Evolutionary conservation across 2,888 invertebrate species (phyloP), one percentile per base, ranked within the genome.

Genomic region (Vandiemenella viatica): DNA sequence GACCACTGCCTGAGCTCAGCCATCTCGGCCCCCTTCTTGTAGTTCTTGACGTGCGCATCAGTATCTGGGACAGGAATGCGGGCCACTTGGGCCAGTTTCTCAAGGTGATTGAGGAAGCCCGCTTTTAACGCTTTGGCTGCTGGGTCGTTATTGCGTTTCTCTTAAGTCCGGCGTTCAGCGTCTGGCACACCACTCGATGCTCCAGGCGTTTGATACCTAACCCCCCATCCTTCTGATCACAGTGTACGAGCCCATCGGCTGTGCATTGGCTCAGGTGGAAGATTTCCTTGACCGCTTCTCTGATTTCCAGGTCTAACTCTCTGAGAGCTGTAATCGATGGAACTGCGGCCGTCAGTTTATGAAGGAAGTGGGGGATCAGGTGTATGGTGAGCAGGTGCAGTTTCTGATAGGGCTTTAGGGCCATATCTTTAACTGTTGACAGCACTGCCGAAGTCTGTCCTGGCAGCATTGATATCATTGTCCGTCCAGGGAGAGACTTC

Each of bases 181-280:
- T 48, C 51, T 52, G 16, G 58, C 50, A 10, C 7, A 50, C 46
- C 10, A 55, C 50, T n/a, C 57, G 46, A n/a, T 44, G 46, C 48
- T 60, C 58, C 20, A 63, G 50, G 46, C 54, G 57, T 26, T 60
- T 59, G 20, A 62, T 47, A 23, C 61, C 61, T 53, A 63, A 54
- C 53, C 61, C 59, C 41, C 62, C 61, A 53, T 62, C 61, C 52
- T 54, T 45, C 56, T 56, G 60, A 43, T 57, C 50, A 47, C 58
- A 55, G 50, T 61, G 58, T 1, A 64, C 8, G 6, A 62, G 37
- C 5, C 58, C 56, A 23, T 59, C 17, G 7, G 45, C 1, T 1
- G 55, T 55, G 0, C 50, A 52, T 43, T 57, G 56, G 26, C 59
- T 59, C 45, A 64, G 51, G 55, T 62, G 62, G 20, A 51, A 7